Base-by-base conservation (phyloP, 2,888 invertebrate species). In the Alitta virens region DNA sequence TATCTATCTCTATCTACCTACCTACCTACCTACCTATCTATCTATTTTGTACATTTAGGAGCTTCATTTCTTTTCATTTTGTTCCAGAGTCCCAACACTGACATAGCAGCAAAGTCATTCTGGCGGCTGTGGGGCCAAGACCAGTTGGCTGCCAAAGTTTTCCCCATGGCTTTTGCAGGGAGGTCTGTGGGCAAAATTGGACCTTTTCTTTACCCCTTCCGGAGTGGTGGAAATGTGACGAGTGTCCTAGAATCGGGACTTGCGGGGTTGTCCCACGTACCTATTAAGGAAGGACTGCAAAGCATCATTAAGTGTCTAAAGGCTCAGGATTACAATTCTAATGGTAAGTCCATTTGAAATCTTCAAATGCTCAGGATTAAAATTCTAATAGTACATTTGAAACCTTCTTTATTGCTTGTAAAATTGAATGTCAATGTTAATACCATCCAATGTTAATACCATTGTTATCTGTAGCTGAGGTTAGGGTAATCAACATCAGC, bases 221-320 rank as follows among this genome's bases (percentile, higher is more conserved):
- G 56, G 1, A 46, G 56, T 1, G 23, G 50, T 1, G 46, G 23
- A 1, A 26, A 33, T 24, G 25, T 42, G 24, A 33, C 7, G 7
- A 52, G 16, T 23, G 61, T 55, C 51, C 18, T 63, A 14, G 62
- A 54, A 23, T 38, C 56, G 21, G n/a, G 52, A 3, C 33, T 61
- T 1, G 21, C 24, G n/a, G 42, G 52, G 2, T 42, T 61, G 21
- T 63, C 68, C 0, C 70, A 69, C 21, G 69, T 71, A 9, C 71
- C 71, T 1, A 68, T 71, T n/a, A 71, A 71, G 21, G 71, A 71
- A 63, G 71, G 71, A 1, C 57, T 71, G 7, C 71, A 71, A 49
- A 71, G 69, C 53, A 67, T 71, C 59, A 71, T 71, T 52, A 71
- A 71, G 56, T 69, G 71, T 52, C 67, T 71, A 27, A 71, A 71